phyloP scores from a whole-genome alignment of 1,140 invertebrate species.

The Rhynchophorus ferrugineus region DNA sequence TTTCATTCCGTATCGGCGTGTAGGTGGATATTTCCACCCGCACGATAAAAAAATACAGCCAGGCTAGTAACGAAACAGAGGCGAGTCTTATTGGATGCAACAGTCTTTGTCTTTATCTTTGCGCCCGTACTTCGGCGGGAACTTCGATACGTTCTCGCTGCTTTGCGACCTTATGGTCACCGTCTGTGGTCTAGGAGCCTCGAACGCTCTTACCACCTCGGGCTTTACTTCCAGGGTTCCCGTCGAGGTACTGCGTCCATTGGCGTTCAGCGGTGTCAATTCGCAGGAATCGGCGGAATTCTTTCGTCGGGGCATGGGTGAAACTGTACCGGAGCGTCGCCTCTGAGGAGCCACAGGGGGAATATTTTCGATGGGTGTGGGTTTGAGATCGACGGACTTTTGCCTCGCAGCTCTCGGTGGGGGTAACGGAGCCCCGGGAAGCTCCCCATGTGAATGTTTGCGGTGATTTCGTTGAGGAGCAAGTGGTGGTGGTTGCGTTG shows the following conservation, averaged over 20 bases:
- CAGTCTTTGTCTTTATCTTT: slow-evolving; percentile 33
- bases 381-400: slow-evolving; percentile 20
- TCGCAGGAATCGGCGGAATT: not conserved
- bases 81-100: slow-evolving; percentile 28
- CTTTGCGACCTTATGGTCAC: slow-evolving; percentile 12
- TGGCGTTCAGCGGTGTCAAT: not conserved
- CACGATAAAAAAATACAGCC: too few species aligned
- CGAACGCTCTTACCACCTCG: slow-evolving; percentile 23
- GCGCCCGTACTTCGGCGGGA: slow-evolving; percentile 15
- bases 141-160: slow-evolving; percentile 12
- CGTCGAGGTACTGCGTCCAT: slow-evolving; percentile 17
- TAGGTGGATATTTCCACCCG: not conserved
- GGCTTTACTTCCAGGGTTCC: slow-evolving; percentile 22
- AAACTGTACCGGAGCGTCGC: slow-evolving; percentile 21
- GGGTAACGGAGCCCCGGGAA: slow-evolving; percentile 5
- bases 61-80: slow-evolving; percentile 2
- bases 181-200: slow-evolving; percentile 23
- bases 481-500: slow-evolving; percentile 11
- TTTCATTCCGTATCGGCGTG: not conserved
- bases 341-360: slow-evolving; percentile 24
- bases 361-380: slow-evolving; percentile 5
- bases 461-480: slow-evolving; percentile 17
- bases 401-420: slow-evolving; percentile 24
- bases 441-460: slow-evolving; percentile 17
- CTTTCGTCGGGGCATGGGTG: slow-evolving; percentile 22